Evolutionary conservation across 2,797 vertebrate species (phyloP).

Genomic region (Molothrus ater): DNA sequence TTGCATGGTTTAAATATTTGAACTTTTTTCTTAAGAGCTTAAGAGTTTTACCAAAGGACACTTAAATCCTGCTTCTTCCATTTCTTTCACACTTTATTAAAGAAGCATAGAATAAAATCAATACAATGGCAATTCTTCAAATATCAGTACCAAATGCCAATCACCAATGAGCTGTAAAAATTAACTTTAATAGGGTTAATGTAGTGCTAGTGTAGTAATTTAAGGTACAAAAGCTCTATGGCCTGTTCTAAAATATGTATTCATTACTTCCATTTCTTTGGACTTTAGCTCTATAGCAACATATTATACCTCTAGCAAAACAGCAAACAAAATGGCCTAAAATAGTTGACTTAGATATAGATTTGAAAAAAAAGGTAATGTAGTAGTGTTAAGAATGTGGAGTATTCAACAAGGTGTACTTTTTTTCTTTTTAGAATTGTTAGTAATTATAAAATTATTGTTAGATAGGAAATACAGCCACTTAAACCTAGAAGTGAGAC

Average conservation of each 20-base stretch:
- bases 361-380: background rate
- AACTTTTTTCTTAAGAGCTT: conserved; percentile 19
- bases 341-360: background rate
- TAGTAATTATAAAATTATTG: background rate
- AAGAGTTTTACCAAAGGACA: conserved; percentile 26
- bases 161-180: conserved; percentile 62
- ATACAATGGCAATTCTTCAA: conserved; percentile 36
- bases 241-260: conserved; percentile 36
- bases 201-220: conserved; percentile 3
- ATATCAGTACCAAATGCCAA: conserved; percentile 51
- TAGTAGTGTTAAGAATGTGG: background rate
- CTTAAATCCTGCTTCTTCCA: background rate
- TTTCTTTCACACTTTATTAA: conserved; percentile 51
- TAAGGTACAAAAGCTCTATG: conserved; percentile 35
- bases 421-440: background rate
- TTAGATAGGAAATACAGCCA: background rate
- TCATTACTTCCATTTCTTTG: conserved; percentile 32
- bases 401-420: background rate
- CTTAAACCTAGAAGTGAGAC: background rate
- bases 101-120: conserved; percentile 52
- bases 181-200: conserved; percentile 51
- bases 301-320: background rate
- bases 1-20: conserved; percentile 13
- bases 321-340: background rate
- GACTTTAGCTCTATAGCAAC: background rate